Percentiles rank a stretch among this genome's conserved stretches.
These are phyloP conservation scores for Mercenaria mercenaria DNA, from an alignment of 1,140 invertebrate genomes.

Conservation along the genomic window DNA sequence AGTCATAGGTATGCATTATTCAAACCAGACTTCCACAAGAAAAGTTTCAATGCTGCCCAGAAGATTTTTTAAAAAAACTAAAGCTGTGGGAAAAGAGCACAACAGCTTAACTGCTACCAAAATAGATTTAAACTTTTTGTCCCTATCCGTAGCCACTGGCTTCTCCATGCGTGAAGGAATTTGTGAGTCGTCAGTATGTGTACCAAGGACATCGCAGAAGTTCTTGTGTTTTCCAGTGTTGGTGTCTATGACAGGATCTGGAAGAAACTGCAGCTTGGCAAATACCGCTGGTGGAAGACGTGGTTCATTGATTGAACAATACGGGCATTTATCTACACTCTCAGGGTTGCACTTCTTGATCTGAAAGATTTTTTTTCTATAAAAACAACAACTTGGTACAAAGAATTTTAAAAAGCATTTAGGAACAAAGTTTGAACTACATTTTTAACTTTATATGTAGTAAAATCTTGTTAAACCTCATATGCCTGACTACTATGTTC, in stretches of 20 bases:
- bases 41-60: too few relatives aligned
- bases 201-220: neutral
- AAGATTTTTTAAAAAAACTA: too few relatives aligned
- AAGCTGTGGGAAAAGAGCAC: too few relatives aligned
- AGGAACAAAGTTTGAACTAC: neutral
- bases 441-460: neutral
- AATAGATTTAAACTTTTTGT: neutral
- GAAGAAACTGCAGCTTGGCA: neutral
- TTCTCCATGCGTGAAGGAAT: neutral
- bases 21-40: too few relatives aligned
- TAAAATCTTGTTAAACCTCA: too few relatives aligned
- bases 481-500: too few relatives aligned
- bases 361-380: neutral
- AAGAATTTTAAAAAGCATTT: neutral
- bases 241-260: neutral
- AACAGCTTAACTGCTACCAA: neutral
- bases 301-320: conserved; percentile 17
- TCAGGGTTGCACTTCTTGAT: neutral
- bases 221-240: neutral
- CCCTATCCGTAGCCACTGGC: neutral
- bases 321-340: neutral
- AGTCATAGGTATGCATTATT: too few relatives aligned
- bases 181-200: neutral
- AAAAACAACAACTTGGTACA: neutral
- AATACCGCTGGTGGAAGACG: conserved; percentile 22